These are phyloP conservation scores for Hoplostethus atlanticus DNA, from an alignment of 2,797 vertebrate genomes.

Conservation along the genomic window DNA sequence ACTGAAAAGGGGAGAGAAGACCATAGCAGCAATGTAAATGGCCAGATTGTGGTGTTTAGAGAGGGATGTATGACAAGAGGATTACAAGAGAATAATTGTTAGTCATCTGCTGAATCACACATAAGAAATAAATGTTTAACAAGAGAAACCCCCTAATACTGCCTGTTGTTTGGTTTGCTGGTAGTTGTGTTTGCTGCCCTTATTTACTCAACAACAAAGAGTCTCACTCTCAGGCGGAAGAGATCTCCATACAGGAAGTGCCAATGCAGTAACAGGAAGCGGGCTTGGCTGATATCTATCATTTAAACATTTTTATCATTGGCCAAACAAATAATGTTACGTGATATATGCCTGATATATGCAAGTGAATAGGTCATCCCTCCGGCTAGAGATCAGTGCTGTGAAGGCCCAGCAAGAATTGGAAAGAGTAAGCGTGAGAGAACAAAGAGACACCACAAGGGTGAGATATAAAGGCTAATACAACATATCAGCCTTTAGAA, in stretches of 20 bases:
- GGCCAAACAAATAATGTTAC: slow-evolving; percentile 26
- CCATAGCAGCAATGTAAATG: slow-evolving; percentile 29
- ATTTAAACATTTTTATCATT: slow-evolving; percentile 62
- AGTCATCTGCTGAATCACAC: slow-evolving; percentile 53
- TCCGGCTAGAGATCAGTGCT: neutral
- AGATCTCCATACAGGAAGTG: slow-evolving; percentile 74
- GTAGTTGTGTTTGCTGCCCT: slow-evolving; percentile 2
- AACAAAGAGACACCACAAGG: neutral
- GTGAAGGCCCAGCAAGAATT: neutral
- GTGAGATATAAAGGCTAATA: neutral
- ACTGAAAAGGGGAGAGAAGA: slow-evolving; percentile 81
- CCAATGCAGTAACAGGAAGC: slow-evolving; percentile 74
- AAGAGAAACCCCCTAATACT: slow-evolving; percentile 26
- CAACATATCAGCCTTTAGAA: neutral
- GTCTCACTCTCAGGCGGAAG: slow-evolving; percentile 52
- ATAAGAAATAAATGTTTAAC: slow-evolving; percentile 10
- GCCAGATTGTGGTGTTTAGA: slow-evolving; percentile 11
- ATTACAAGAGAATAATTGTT: slow-evolving; percentile 43
- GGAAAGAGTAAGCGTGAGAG: neutral
- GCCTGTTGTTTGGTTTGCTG: slow-evolving; percentile 45
- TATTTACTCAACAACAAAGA: slow-evolving; percentile 76
- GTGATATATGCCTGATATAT: slow-evolving; percentile 29
- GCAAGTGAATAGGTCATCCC: neutral
- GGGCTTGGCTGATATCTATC: slow-evolving; percentile 72
- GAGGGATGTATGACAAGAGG: slow-evolving; percentile 26